Conservation (phyloP, 2,888 invertebrate genomes). For the Yponomeuta cagnagella region DNA sequence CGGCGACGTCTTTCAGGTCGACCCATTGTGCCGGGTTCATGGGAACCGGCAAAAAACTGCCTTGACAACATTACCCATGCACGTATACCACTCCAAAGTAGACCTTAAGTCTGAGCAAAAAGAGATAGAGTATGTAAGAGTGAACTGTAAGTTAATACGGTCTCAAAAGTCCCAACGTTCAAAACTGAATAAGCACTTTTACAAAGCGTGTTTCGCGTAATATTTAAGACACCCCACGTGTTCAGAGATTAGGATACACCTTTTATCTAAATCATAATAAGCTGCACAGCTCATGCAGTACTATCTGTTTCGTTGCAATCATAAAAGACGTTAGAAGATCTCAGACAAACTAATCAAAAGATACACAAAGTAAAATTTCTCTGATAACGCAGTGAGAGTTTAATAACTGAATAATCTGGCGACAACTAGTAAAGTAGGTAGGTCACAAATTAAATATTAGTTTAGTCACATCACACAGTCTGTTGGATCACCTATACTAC, state of each 20-base stretch:
- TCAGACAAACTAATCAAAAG: not conserved
- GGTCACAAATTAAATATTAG: too few species aligned
- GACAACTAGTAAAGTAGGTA: too few species aligned
- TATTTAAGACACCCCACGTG: conserved; percentile 55
- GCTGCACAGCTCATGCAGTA: conserved; percentile 48
- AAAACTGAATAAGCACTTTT: conserved; percentile 71
- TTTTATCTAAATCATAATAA: conserved; percentile 35
- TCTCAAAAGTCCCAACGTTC: conserved; percentile 35
- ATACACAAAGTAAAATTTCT: not conserved
- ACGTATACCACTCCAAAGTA: not conserved
- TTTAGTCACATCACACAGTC: too few species aligned
- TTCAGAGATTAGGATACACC: conserved; percentile 53
- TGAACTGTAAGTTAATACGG: conserved; percentile 12
- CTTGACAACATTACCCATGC: conserved; percentile 1
- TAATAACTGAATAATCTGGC: not conserved
- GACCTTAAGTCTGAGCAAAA: not conserved
- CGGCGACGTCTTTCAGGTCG: conserved; percentile 65
- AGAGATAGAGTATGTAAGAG: not conserved
- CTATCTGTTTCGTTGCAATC: not conserved
- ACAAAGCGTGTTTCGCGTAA: conserved; percentile 44
- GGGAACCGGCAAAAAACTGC: conserved; percentile 71
- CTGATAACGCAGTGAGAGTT: not conserved
- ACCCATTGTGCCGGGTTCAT: conserved; percentile 69
- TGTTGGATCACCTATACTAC: too few species aligned
- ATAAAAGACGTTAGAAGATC: not conserved